These are phyloP conservation scores for Mercenaria mercenaria DNA, from an alignment of 1,140 invertebrate species.

Conservation along the genomic window DNA sequence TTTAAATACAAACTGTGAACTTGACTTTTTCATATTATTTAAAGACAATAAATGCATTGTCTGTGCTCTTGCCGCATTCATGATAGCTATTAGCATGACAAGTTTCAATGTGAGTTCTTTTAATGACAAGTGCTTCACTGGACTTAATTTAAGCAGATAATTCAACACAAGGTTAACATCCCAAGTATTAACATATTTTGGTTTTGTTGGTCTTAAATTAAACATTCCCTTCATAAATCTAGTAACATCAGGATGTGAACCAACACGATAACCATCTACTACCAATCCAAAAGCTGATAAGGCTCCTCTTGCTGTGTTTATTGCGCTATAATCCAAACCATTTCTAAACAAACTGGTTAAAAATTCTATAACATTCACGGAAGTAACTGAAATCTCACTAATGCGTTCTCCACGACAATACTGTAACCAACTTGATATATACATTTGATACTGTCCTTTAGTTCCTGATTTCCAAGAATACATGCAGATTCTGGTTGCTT, in stretches of 20 bases:
- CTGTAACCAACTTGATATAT: not conserved
- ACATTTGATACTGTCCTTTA: no score
- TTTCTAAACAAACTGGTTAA: slow-evolving; percentile 45
- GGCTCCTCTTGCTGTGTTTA: slow-evolving; percentile 66
- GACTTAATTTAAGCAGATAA: slow-evolving; percentile 36
- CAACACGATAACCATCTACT: slow-evolving; percentile 20
- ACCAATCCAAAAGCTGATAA: slow-evolving; percentile 42
- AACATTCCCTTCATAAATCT: slow-evolving; percentile 68
- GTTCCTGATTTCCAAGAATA: no score
- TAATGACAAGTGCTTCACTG: slow-evolving; percentile 10
- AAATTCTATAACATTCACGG: slow-evolving; percentile 7
- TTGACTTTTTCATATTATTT: slow-evolving; percentile 10
- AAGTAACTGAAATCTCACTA: not conserved
- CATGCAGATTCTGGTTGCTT: no score
- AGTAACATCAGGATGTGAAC: slow-evolving; percentile 58
- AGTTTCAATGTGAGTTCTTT: slow-evolving; percentile 57
- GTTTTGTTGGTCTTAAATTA: slow-evolving; percentile 42
- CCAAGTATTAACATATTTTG: slow-evolving; percentile 58
- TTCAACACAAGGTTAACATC: slow-evolving; percentile 62
- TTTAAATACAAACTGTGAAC: slow-evolving; percentile 23
- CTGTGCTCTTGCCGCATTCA: slow-evolving; percentile 40
- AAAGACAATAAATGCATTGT: slow-evolving; percentile 51
- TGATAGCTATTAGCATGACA: slow-evolving; percentile 37
- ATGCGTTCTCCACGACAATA: not conserved
- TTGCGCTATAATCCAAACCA: slow-evolving; percentile 48